A percentile compares a stretch with the other conserved stretches of the same genome.
Evolutionary conservation across 2,888 invertebrate genomes (phyloP).

Genomic region (Macropis europaea): DNA sequence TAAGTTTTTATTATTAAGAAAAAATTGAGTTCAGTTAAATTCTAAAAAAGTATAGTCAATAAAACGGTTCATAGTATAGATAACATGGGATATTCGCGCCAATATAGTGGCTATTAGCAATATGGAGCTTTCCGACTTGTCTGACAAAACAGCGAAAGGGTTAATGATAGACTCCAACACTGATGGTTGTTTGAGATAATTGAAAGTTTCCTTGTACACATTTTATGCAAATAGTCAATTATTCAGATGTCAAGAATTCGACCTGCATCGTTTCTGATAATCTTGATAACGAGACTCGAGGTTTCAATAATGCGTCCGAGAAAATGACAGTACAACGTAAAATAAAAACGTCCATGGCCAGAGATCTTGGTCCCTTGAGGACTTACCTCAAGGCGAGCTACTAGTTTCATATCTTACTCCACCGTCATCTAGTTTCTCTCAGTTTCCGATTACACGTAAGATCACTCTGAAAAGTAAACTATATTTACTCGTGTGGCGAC

Average conservation of each 20-base stretch:
- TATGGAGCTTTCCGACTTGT: no score
- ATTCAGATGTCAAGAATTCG: not conserved
- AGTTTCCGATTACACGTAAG: conserved; percentile 57
- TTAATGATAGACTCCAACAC: no score
- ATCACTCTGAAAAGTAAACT: conserved; percentile 46
- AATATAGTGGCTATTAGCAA: no score
- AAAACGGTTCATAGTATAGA: no score
- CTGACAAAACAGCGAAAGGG: no score
- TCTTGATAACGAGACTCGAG: not conserved
- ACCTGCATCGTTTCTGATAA: not conserved
- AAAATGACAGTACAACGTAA: conserved; percentile 8
- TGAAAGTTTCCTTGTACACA: no score
- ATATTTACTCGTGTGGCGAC: conserved; percentile 3
- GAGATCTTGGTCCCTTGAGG: conserved; percentile 49
- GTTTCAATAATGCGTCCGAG: not conserved
- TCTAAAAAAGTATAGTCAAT: no score
- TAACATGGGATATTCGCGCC: no score
- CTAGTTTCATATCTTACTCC: conserved; percentile 43
- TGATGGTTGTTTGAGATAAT: no score
- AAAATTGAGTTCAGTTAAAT: no score
- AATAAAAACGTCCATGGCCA: conserved; percentile 25
- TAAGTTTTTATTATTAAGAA: no score
- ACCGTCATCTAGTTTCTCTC: conserved; percentile 50
- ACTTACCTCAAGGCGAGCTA: conserved; percentile 54
- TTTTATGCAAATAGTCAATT: not conserved